Conservation (phyloP, 1,140 invertebrate species). For the Apis dorsata region DNA sequence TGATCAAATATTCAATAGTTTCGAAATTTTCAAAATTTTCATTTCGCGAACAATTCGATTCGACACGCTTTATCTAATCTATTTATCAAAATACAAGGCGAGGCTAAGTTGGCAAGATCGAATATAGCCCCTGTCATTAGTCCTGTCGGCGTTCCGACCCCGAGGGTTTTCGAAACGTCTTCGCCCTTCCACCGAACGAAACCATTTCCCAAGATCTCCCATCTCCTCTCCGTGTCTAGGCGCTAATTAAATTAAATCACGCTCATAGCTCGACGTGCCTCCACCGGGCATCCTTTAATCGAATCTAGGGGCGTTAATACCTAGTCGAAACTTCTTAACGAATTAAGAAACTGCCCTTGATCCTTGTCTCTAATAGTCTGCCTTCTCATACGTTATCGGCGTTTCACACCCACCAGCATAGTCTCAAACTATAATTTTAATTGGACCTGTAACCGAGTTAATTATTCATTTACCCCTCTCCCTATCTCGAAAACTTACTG, state of each 20-base stretch:
- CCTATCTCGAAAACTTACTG: too few relatives aligned
- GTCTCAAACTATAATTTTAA: not conserved
- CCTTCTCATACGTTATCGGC: not conserved
- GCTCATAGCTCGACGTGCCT: slow-evolving; percentile 37
- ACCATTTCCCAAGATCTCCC: not conserved
- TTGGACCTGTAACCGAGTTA: not conserved
- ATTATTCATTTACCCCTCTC: not conserved
- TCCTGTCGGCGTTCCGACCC: not conserved
- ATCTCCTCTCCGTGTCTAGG: slow-evolving; percentile 8
- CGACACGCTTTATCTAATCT: too few relatives aligned
- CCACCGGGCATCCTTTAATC: slow-evolving; percentile 39
- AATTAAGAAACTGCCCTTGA: slow-evolving; percentile 44
- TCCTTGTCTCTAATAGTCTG: slow-evolving; percentile 6
- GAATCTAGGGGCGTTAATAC: slow-evolving; percentile 43
- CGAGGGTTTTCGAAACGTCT: slow-evolving; percentile 20
- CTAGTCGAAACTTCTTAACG: slow-evolving; percentile 42
- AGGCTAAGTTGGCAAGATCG: not conserved
- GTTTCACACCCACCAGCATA: slow-evolving; percentile 7
- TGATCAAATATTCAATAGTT: too few relatives aligned
- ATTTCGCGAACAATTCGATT: too few relatives aligned
- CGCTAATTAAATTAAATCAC: slow-evolving; percentile 52
- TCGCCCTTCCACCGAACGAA: not conserved
- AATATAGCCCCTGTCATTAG: slow-evolving; percentile 3
- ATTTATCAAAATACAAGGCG: too few relatives aligned
- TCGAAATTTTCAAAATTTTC: too few relatives aligned